Percentiles rank a stretch among this genome's conserved stretches.
These are phyloP conservation scores for Eurosta solidaginis DNA, from an alignment of 1,140 invertebrate species.

Conservation along the genomic window DNA sequence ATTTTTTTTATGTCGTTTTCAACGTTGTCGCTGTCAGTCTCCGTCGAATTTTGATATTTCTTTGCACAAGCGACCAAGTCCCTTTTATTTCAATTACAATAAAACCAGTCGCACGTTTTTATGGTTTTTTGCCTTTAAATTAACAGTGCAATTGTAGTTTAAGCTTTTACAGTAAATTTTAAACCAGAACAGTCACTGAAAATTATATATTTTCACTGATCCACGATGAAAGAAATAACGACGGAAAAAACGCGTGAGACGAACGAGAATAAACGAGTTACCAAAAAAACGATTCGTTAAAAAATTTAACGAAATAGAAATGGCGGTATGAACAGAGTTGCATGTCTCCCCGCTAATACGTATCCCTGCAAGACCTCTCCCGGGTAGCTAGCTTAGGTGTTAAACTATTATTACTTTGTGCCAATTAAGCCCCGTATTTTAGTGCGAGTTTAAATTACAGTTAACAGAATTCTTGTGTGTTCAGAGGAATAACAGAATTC, in stretches of 20 bases:
- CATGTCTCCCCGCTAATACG: not conserved
- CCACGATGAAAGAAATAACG: slow-evolving; percentile 30
- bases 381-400: too few relatives aligned
- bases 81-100: too few relatives aligned
- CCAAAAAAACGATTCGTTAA: not conserved
- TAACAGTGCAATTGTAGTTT: too few relatives aligned
- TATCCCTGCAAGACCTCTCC: too few relatives aligned
- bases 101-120: too few relatives aligned
- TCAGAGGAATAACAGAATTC: too few relatives aligned
- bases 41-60: not conserved
- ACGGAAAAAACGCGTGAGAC: slow-evolving; percentile 30
- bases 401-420: too few relatives aligned
- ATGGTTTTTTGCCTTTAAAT: not conserved
- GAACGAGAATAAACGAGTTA: slow-evolving; percentile 25
- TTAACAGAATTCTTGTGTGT: too few relatives aligned
- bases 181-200: not conserved
- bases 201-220: not conserved
- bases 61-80: too few relatives aligned
- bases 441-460: too few relatives aligned
- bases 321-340: slow-evolving; percentile 1
- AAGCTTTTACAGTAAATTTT: not conserved
- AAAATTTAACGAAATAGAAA: slow-evolving; percentile 17
- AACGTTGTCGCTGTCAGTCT: not conserved
- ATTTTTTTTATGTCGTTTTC: slow-evolving; percentile 7
- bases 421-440: too few relatives aligned